Percentiles rank a stretch among this genome's conserved stretches.
Conservation (phyloP, 37 sponge, comb jelly and placozoan genomes). For the Eunapius fragilis region DNA sequence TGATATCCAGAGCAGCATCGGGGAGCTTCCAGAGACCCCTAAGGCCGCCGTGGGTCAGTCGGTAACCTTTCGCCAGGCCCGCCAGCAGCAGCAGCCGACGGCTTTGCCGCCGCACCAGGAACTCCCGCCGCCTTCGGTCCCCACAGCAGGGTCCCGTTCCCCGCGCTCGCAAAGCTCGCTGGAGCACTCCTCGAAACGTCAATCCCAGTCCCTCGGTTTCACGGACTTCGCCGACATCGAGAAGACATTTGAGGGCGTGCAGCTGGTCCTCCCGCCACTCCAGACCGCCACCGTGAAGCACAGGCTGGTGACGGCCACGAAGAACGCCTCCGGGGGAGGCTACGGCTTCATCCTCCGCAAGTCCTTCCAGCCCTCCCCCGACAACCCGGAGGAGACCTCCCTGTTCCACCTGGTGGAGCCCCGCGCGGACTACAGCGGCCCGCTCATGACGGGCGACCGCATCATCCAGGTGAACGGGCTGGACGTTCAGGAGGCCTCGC, state of each 20-base stretch:
- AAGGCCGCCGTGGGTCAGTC: background rate
- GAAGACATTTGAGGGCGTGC: slow-evolving; percentile 38
- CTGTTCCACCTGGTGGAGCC: slow-evolving; percentile 82
- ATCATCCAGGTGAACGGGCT: slow-evolving; percentile 90
- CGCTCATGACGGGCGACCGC: slow-evolving; percentile 89
- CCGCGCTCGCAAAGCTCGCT: background rate
- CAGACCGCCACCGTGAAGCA: slow-evolving; percentile 39
- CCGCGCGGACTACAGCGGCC: slow-evolving; percentile 49
- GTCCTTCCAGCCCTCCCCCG: slow-evolving; percentile 75
- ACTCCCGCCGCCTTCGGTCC: background rate
- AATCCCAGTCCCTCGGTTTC: background rate
- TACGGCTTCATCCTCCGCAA: slow-evolving; percentile 80
- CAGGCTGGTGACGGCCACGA: slow-evolving; percentile 42
- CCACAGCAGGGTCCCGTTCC: background rate
- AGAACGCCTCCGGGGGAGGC: slow-evolving; percentile 65
- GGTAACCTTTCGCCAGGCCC: background rate
- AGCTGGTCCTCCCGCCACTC: slow-evolving; percentile 68
- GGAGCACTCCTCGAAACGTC: background rate
- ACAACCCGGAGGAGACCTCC: slow-evolving; percentile 59
- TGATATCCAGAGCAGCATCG: background rate
- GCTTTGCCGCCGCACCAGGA: slow-evolving; percentile 7
- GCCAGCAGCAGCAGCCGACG: background rate
- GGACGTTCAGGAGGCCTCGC: slow-evolving; percentile 77
- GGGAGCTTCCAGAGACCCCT: background rate
- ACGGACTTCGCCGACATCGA: background rate